phyloP scores from a whole-genome alignment of 2,113 vertebrate species.

The Cervus canadensis region DNA sequence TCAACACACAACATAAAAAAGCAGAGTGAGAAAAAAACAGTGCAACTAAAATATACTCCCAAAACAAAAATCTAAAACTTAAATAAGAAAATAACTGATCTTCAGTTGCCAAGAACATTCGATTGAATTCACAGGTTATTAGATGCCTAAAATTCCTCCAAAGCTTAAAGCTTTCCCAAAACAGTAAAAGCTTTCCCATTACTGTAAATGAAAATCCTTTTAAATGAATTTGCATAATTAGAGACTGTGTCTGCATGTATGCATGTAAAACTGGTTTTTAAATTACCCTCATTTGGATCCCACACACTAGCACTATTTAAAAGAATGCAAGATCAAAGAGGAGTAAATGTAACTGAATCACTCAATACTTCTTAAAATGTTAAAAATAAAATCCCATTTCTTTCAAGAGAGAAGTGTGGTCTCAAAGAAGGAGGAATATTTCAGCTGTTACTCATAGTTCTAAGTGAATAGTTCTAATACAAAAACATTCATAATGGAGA shows the following conservation, averaged over 20 bases:
- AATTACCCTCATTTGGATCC: conserved; percentile 70
- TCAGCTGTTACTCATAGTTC: not conserved
- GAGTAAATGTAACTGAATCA: not conserved
- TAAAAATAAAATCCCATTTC: conserved; percentile 21
- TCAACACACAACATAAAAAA: conserved; percentile 45
- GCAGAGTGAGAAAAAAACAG: not conserved
- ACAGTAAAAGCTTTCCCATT: conserved; percentile 41
- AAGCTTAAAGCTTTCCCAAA: not conserved
- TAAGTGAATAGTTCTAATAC: not conserved
- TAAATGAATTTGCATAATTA: conserved; percentile 59
- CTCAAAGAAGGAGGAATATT: not conserved
- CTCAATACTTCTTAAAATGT: not conserved
- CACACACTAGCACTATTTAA: conserved; percentile 52
- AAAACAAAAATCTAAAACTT: not conserved
- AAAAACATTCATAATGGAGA: not conserved
- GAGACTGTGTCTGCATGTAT: not conserved
- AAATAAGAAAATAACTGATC: not conserved
- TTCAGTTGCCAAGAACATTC: not conserved
- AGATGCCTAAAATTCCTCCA: not conserved
- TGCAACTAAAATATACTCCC: not conserved
- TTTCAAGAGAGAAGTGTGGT: not conserved
- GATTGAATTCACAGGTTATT: conserved; percentile 19
- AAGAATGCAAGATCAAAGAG: conserved; percentile 53
- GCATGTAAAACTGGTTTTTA: conserved; percentile 45
- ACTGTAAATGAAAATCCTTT: conserved; percentile 53